phyloP scores from a whole-genome alignment of 1,140 invertebrate genomes.

The Leguminivora glycinivorella region DNA sequence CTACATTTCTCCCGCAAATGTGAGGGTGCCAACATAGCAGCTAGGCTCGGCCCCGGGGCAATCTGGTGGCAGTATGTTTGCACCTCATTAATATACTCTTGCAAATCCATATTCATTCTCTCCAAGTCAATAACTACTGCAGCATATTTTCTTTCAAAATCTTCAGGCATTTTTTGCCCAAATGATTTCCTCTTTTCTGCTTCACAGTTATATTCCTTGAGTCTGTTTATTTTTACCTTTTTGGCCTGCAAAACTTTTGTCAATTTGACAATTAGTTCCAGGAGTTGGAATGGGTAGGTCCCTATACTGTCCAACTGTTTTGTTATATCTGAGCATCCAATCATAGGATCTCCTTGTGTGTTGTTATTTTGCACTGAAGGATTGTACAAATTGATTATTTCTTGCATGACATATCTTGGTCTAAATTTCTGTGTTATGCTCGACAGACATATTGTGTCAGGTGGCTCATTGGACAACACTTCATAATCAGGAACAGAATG shows the following conservation, averaged over 20 bases:
- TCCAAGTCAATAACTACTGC: slow-evolving; percentile 94
- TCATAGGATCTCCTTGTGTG: slow-evolving; percentile 77
- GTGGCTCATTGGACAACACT: slow-evolving; percentile 95
- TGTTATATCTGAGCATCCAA: slow-evolving; percentile 73
- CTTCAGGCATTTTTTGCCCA: slow-evolving; percentile 86
- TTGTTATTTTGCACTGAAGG: slow-evolving; percentile 45
- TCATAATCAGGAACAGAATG: slow-evolving; percentile 98
- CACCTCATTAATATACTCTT: slow-evolving; percentile 91
- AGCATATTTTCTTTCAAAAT: slow-evolving; percentile 95
- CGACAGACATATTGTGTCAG: slow-evolving; percentile 93
- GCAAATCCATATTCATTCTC: slow-evolving; percentile 93
- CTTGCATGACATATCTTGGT: slow-evolving; percentile 82
- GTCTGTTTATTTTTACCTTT: slow-evolving; percentile 87
- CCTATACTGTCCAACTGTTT: slow-evolving; percentile 81
- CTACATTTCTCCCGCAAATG: slow-evolving; percentile 92
- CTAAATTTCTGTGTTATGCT: slow-evolving; percentile 90
- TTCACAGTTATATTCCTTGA: slow-evolving; percentile 94
- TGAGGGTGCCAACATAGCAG: slow-evolving; percentile 92
- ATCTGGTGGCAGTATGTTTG: slow-evolving; percentile 93
- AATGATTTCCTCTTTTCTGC: slow-evolving; percentile 93
- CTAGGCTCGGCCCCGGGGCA: slow-evolving; percentile 91
- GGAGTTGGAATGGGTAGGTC: slow-evolving; percentile 90
- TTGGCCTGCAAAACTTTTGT: slow-evolving; percentile 93
- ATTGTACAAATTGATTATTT: slow-evolving; percentile 65
- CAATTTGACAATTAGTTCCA: slow-evolving; percentile 92